A percentile compares a stretch with the other conserved stretches of the same genome.
phyloP scores from a whole-genome alignment of 2,888 invertebrate genomes.

The Gibbula magus region DNA sequence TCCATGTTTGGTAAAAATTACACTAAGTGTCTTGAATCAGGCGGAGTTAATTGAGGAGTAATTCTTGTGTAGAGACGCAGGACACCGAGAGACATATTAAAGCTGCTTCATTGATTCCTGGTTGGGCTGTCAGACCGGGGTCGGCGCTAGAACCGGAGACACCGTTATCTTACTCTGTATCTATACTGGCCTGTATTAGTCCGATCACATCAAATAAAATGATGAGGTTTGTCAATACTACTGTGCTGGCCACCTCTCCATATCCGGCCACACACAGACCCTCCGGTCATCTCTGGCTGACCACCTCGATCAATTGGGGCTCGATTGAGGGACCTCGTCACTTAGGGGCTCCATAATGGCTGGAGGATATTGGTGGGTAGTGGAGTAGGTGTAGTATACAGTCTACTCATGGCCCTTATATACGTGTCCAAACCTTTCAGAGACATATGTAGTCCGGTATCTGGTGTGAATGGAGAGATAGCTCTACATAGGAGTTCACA shows the following conservation, averaged over 20 bases:
- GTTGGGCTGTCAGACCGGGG: not conserved
- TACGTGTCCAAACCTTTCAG: too few relatives aligned
- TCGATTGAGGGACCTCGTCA: too few relatives aligned
- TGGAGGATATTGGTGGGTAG: too few relatives aligned
- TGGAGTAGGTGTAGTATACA: too few relatives aligned
- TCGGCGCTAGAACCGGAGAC: not conserved
- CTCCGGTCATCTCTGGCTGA: not conserved
- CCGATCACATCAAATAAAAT: conserved; percentile 8
- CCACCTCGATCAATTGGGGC: not conserved
- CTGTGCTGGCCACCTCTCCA: not conserved
- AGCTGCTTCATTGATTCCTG: not conserved
- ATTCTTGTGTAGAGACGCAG: not conserved
- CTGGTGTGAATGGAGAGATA: too few relatives aligned
- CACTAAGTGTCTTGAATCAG: not conserved
- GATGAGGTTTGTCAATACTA: not conserved
- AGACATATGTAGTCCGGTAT: too few relatives aligned
- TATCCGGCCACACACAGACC: not conserved
- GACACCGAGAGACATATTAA: not conserved
- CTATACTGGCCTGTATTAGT: not conserved
- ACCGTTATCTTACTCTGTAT: not conserved
- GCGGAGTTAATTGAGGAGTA: not conserved
- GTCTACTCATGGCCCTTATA: too few relatives aligned
- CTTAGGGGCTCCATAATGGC: too few relatives aligned
- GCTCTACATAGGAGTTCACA: too few relatives aligned
- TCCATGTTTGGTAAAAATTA: not conserved